phyloP scores from a whole-genome alignment of 2,797 vertebrate genomes.

The Liparis tanakae region DNA sequence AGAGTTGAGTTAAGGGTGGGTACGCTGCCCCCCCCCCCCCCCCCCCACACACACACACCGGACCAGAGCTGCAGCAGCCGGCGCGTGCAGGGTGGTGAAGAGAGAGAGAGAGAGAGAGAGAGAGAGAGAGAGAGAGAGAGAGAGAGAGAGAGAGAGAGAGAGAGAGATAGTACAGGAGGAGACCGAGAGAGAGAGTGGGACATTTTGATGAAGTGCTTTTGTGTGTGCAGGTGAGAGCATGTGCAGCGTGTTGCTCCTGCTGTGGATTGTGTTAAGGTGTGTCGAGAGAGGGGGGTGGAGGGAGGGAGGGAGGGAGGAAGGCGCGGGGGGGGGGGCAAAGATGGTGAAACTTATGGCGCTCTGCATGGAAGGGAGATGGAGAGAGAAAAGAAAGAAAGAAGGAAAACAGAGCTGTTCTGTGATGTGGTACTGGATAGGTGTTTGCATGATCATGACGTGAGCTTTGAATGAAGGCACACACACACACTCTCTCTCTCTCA shows the following conservation, averaged over 20 bases:
- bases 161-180: slow-evolving; percentile 17
- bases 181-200: slow-evolving; percentile 46
- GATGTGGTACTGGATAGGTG: background rate
- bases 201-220: slow-evolving; percentile 23
- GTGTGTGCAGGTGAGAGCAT: slow-evolving; percentile 43
- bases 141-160: too few relatives aligned
- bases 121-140: too few relatives aligned
- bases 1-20: slow-evolving; percentile 62
- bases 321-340: background rate
- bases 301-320: too few relatives aligned
- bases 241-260: background rate
- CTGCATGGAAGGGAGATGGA: background rate
- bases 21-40: slow-evolving; percentile 46
- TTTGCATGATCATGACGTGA: background rate
- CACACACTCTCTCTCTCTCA: too few relatives aligned
- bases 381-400: background rate
- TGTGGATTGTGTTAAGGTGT: slow-evolving; percentile 11
- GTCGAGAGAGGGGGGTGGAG: background rate
- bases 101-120: slow-evolving; percentile 43
- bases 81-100: slow-evolving; percentile 19
- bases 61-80: slow-evolving; percentile 62
- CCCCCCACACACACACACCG: slow-evolving; percentile 20
- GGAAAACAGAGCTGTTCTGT: background rate
- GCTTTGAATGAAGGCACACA: background rate
- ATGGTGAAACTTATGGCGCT: slow-evolving; percentile 21